These are phyloP conservation scores for Rattus norvegicus DNA, from an alignment of 2,113 vertebrate species.

Conservation along the genomic window GRCr8 NC_086020.1:73807001-73807500, in stretches of 20 bases:
- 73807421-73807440: background rate
- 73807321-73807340: background rate
- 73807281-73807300: no score
- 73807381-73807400: background rate
- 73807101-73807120: background rate
- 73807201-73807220: background rate
- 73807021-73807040: background rate
- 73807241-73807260: background rate
- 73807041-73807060: fast-evolving
- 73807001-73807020: background rate
- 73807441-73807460: background rate
- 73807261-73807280: background rate
- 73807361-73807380: background rate
- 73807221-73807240: background rate
- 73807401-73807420: background rate
- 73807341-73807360: background rate
- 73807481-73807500: background rate
- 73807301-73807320: background rate
- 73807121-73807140: background rate
- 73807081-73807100: background rate
- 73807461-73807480: no score
- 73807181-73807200: background rate
- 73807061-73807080: background rate
- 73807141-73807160: background rate
- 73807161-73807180: background rate